Evolutionary conservation across 1,140 invertebrate species (phyloP).

Genomic region (Oreohelix idahoensis): DNA sequence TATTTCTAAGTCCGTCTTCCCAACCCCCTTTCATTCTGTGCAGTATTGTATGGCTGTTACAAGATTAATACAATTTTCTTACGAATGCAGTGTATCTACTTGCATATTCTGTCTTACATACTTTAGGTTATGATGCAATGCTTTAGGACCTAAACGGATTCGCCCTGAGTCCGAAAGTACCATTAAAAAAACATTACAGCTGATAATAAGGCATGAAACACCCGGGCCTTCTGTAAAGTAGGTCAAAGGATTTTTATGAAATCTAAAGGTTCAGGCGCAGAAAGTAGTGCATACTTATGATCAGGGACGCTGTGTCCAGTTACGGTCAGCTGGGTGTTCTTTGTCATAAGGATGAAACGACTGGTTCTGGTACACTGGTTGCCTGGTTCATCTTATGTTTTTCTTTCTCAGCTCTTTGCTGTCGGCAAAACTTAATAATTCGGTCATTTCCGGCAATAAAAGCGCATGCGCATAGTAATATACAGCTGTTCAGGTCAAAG

Average conservation of each 20-base stretch:
- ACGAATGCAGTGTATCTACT: too few species aligned
- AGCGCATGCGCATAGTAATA: slow-evolving; percentile 18
- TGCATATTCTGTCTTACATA: too few species aligned
- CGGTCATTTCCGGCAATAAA: neutral
- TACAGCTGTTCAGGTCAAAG: slow-evolving; percentile 17
- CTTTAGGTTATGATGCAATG: too few species aligned
- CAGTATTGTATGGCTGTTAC: too few species aligned
- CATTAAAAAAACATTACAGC: too few species aligned
- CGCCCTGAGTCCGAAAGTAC: too few species aligned
- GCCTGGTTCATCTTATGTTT: neutral
- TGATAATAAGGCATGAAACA: too few species aligned
- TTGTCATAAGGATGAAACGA: neutral
- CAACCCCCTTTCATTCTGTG: too few species aligned
- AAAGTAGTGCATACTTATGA: neutral
- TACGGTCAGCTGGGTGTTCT: neutral
- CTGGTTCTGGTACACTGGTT: neutral
- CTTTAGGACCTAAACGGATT: too few species aligned
- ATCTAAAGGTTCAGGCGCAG: neutral
- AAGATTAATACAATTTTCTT: too few species aligned
- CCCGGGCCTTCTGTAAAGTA: too few species aligned
- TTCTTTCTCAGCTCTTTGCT: neutral
- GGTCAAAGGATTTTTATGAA: neutral
- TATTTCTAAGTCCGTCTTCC: too few species aligned
- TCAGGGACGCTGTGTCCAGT: neutral
- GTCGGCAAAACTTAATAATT: neutral